A percentile compares a stretch with the other conserved stretches of the same genome.
Evolutionary conservation across 2,888 invertebrate species (phyloP).

Genomic region (Clitarchus hookeri): DNA sequence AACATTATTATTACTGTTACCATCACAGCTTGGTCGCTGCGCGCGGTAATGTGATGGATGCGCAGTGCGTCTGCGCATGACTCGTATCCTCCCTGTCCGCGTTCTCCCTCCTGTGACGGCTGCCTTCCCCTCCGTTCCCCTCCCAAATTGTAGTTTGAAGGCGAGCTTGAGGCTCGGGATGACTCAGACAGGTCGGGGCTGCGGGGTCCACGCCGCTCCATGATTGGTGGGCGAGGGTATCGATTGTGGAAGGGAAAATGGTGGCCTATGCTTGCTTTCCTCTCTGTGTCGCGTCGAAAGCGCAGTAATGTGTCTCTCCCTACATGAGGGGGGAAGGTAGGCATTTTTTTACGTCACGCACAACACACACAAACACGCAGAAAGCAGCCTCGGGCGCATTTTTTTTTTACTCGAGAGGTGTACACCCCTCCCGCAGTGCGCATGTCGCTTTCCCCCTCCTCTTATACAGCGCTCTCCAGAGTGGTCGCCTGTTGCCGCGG

Average conservation of each 20-base stretch:
- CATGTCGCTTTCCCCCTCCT: neutral
- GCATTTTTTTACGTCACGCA: neutral
- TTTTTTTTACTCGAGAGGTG: neutral
- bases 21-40: neutral
- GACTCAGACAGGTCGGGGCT: neutral
- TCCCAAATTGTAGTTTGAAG: neutral
- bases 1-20: neutral
- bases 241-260: constrained; percentile 14
- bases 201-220: neutral
- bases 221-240: constrained; percentile 10
- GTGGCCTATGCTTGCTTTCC: neutral
- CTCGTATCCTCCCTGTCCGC: neutral
- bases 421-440: neutral
- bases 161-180: neutral
- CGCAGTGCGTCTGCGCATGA: constrained; percentile 14
- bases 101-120: neutral
- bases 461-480: neutral
- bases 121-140: neutral
- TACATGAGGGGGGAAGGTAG: neutral
- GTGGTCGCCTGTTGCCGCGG: neutral
- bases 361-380: neutral
- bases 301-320: neutral
- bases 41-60: neutral
- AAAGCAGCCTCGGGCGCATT: neutral
- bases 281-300: neutral